Percentiles rank a stretch among this genome's conserved stretches.
Evolutionary conservation across 1,140 invertebrate species (phyloP).

Genomic region (Leptestheria dahalacensis): DNA sequence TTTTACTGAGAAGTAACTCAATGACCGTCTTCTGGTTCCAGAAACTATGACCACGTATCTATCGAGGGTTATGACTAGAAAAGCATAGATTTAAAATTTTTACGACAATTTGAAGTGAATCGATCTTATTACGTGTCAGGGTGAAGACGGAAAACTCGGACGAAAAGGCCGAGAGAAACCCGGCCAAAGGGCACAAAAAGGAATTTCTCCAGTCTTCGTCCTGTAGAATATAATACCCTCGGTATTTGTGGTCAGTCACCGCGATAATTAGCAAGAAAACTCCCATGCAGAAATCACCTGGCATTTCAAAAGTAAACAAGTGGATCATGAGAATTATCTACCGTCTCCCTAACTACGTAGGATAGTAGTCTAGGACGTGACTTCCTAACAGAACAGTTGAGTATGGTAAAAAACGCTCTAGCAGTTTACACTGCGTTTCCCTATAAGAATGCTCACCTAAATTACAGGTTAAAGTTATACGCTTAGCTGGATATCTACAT

Average conservation of each 20-base stretch:
- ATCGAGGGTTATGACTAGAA: background rate
- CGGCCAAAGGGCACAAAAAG: conserved; percentile 36
- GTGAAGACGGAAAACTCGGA: conserved; percentile 47
- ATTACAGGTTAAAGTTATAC: no score
- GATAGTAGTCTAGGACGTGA: no score
- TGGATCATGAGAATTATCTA: no score
- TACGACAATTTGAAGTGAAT: background rate
- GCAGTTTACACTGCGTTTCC: no score
- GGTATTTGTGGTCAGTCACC: conserved; percentile 33
- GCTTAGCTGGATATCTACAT: no score
- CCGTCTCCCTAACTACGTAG: no score
- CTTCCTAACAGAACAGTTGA: no score
- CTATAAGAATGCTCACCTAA: no score
- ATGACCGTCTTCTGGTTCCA: background rate
- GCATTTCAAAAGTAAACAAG: no score
- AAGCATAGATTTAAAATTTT: background rate
- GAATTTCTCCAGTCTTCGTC: conserved; percentile 36
- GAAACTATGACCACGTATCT: background rate
- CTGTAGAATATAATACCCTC: conserved; percentile 36
- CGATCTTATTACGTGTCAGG: conserved; percentile 28
- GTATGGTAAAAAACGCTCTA: no score
- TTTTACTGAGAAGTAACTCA: background rate
- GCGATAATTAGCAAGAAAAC: conserved; percentile 38
- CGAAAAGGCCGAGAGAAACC: conserved; percentile 48
- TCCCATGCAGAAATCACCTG: conserved; percentile 40